Conservation (phyloP, 2,888 invertebrate species). For the Pantelozetes paolii region DNA sequence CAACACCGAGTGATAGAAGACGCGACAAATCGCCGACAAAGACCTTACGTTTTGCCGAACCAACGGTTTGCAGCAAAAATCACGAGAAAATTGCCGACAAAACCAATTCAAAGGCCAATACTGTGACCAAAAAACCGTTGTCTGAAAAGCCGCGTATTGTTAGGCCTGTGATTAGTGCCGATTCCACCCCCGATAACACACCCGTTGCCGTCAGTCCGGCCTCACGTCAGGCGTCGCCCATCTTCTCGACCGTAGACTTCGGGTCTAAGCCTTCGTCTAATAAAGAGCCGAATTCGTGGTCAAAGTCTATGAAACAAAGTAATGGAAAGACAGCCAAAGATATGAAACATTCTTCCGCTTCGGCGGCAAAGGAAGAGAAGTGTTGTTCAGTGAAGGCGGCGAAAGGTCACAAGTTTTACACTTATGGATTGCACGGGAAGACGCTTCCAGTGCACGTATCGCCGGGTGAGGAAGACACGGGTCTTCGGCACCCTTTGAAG, state of each 20-base stretch:
- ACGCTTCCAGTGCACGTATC: too few relatives aligned
- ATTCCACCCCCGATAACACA: neutral
- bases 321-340: too few relatives aligned
- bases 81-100: neutral
- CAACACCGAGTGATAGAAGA: neutral
- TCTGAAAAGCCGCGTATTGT: neutral
- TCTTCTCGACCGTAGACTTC: conserved; percentile 8
- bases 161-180: neutral
- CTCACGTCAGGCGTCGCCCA: neutral
- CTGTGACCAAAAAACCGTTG: neutral
- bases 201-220: conserved; percentile 12
- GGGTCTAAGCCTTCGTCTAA: neutral
- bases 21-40: neutral
- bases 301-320: neutral
- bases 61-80: neutral
- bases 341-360: too few relatives aligned
- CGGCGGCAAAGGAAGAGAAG: too few relatives aligned
- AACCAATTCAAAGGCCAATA: neutral
- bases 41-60: neutral
- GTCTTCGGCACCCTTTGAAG: too few relatives aligned
- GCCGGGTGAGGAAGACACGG: too few relatives aligned
- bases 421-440: too few relatives aligned
- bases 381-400: too few relatives aligned
- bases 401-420: too few relatives aligned
- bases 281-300: neutral